Evolutionary conservation across 2,113 vertebrate genomes (phyloP).

Genomic region (Morone chrysops): DNA sequence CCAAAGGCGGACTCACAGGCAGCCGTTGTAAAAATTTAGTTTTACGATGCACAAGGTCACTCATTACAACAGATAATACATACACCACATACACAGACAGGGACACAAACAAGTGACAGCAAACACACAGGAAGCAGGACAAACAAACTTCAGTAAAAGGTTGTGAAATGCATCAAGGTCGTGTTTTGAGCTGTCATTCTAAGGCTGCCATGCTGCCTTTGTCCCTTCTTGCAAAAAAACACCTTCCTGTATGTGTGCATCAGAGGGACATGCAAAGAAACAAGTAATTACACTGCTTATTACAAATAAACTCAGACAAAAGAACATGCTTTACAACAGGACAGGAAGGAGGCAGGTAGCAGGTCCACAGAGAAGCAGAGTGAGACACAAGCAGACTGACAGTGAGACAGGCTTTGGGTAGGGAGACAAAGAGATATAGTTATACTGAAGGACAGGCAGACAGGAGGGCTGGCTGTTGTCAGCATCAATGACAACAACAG

Average conservation of each 20-base stretch:
- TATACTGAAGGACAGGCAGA: slow-evolving; percentile 68
- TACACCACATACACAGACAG: slow-evolving; percentile 25
- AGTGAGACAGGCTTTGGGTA: slow-evolving; percentile 53
- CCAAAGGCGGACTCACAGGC: neutral
- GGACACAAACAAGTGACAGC: slow-evolving; percentile 24
- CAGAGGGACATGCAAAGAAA: slow-evolving; percentile 19
- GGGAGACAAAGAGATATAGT: slow-evolving; percentile 68
- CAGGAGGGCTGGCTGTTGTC: slow-evolving; percentile 70
- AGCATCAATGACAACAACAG: slow-evolving; percentile 70
- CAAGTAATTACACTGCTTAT: slow-evolving; percentile 19
- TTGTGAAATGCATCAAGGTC: slow-evolving; percentile 54
- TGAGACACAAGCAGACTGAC: slow-evolving; percentile 44
- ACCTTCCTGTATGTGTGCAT: slow-evolving; percentile 5
- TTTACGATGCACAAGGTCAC: slow-evolving; percentile 18
- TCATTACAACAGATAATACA: slow-evolving; percentile 26
- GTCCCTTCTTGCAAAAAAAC: slow-evolving; percentile 16
- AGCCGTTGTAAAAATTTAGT: slow-evolving; percentile 22
- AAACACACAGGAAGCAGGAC: slow-evolving; percentile 27
- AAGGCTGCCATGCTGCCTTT: slow-evolving; percentile 17
- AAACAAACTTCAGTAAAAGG: slow-evolving; percentile 33
- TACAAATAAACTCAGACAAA: slow-evolving; percentile 22
- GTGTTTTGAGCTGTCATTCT: slow-evolving; percentile 34
- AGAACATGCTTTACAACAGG: slow-evolving; percentile 18
- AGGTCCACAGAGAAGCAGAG: slow-evolving; percentile 21
- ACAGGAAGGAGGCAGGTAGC: slow-evolving; percentile 41